Base-by-base conservation (phyloP, 2,888 invertebrate genomes). In the Melipona beecheii region DNA sequence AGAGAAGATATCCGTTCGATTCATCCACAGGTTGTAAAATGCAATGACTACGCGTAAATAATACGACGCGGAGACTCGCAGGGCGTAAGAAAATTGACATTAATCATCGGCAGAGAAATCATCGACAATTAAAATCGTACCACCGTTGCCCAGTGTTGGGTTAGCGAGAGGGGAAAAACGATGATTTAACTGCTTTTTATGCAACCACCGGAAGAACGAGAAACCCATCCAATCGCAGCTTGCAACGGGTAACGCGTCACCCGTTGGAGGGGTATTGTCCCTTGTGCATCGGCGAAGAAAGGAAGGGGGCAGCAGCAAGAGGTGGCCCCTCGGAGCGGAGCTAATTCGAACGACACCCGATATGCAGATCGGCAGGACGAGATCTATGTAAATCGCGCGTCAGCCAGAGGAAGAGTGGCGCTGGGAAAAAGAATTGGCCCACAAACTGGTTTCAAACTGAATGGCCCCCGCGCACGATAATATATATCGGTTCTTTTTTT, bases 301-400 rank as follows among this genome's bases (percentile, higher is more conserved):
- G 56, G 75, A 68, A 71, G 71, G 68, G 68, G 62, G 50, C 74
- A 36, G 73, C 58, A 69, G 73, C 58, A 70, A 85, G 87, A 87
- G 91, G 85, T 87, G 83, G 70, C 78, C 75, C 74, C 77, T 87
- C 85, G 87, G 89, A 91, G 90, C 92, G 85, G 90, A 93, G 91
- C 92, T 92, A 93, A 94, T 93, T 94, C 91, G 91, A 94, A 93
- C 92, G 94, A 93, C 92, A 94, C 93, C 93, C 94, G 94, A 94
- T 93, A 94, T 93, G 93, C 93, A 93, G 93, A 94, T 93, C 92
- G 89, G 86, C 90, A 84, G 87, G 89, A 90, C 91, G 86, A 92
- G 91, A 92, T 93, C 92, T 93, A 94, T 94, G 94, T 93, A 94
- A 94, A 94, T 94, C 89, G 89, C 80, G 82, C 86, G 85, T 73